Evolutionary conservation across 1,140 invertebrate genomes (phyloP), one percentile per base, ranked within the genome.

Genomic region (Drosophila truncata): DNA sequence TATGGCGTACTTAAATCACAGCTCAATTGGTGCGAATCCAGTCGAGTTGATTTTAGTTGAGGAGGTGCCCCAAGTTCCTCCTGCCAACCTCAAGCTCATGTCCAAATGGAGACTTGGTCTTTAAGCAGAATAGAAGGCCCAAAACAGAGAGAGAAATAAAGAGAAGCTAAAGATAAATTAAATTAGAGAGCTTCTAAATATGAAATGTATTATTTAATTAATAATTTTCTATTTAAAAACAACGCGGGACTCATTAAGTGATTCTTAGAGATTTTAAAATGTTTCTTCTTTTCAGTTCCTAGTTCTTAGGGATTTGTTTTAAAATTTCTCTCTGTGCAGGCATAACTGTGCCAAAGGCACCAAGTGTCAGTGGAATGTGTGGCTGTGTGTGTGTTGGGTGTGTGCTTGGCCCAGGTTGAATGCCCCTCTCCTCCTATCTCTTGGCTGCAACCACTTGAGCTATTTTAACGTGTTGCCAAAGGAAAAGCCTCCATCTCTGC

Each of bases 381-480:
- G 55, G n/a, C n/a, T 60, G 50, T 50, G 44, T 39, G 35, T 55
- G 18, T 27, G 46, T n/a, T 46, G 44, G 42, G 29, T 33, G 25
- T 70, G 60, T 65, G 29, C 31, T 13, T 35, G 10, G n/a, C 44
- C 66, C 63, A 70, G 63, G 66, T 70, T 65, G 66, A 47, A 80
- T 67, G 41, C 62, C 58, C 18, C 27, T 39, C 41, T 23, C 23
- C 46, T 49, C 33, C 39, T 35, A 33, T 44, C 41, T 50, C 44
- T 29, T n/a, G 63, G 60, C 62, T 74, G 79, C 66, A 71, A 47
- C 69, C 74, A 86, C 79, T 86, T 87, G 80, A 88, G 84, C 83
- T 78, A 80, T 88, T 87, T 87, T 65, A 82, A 54, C 70, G 71
- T 52, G 62, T 66, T 82, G 75, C 62, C 82, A 82, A 74, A 75